These are phyloP conservation scores for Potorous gilbertii DNA, from an alignment of 2,797 vertebrate genomes.

Conservation along the genomic window DNA sequence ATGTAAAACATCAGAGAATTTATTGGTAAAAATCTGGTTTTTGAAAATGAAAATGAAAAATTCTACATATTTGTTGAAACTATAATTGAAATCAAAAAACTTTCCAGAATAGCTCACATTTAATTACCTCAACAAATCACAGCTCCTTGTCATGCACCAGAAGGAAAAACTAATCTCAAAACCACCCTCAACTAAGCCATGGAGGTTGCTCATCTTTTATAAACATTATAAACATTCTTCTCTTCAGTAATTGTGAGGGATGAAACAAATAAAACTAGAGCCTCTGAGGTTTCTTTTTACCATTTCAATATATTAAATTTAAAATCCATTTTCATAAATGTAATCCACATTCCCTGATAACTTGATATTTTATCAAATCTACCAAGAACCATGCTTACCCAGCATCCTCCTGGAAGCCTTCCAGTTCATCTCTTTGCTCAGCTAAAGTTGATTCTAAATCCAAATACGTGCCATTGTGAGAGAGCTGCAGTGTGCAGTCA, in stretches of 20 bases:
- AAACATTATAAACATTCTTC: neutral
- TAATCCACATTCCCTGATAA: neutral
- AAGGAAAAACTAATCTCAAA: neutral
- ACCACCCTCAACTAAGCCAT: neutral
- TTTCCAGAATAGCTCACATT: neutral
- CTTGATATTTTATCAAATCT: neutral
- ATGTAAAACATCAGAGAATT: constrained; percentile 38
- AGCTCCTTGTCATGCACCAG: constrained; percentile 38
- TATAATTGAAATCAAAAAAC: constrained; percentile 4
- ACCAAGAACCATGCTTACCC: constrained; percentile 89
- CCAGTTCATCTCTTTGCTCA: constrained; percentile 95
- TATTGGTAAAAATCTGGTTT: constrained; percentile 10
- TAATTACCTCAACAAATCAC: neutral
- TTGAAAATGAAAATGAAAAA: constrained; percentile 38
- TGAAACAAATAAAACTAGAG: constrained; percentile 10
- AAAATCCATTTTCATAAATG: neutral
- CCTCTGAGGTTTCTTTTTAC: constrained; percentile 12
- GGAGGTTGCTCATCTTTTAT: neutral
- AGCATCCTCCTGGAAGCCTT: constrained; percentile 96
- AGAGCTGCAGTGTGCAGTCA: constrained; percentile 96
- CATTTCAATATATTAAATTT: constrained; percentile 9
- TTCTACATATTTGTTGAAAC: constrained; percentile 34
- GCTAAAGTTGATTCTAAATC: constrained; percentile 98
- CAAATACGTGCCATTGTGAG: constrained; percentile 97
- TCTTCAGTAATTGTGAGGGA: neutral